phyloP scores from a whole-genome alignment of 92 coral and sea anemone species.

The Heteractis magnifica region DNA sequence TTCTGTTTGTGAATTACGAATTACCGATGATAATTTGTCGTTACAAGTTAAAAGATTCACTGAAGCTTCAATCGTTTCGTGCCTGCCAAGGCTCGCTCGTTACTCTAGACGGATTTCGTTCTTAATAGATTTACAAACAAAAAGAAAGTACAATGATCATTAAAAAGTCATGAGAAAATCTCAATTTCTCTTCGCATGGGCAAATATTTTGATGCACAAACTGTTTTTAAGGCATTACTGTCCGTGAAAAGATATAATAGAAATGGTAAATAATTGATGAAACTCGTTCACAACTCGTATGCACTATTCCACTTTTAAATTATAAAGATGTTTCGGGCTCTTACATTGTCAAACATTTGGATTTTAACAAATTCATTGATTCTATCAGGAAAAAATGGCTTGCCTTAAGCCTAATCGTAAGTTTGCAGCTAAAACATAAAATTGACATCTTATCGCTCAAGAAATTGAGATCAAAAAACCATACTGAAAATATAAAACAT shows the following conservation, averaged over 20 bases:
- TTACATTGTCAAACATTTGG: neutral
- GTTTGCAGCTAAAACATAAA: neutral
- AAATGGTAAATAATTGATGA: neutral
- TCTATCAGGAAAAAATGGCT: neutral
- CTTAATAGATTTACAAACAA: neutral
- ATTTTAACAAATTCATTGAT: neutral
- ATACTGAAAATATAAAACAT: neutral
- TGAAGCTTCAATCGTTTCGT: neutral
- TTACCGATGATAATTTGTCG: neutral
- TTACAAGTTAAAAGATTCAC: neutral
- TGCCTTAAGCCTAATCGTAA: neutral
- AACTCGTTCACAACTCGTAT: neutral
- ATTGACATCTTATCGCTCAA: neutral
- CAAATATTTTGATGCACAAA: slow-evolving; percentile 1
- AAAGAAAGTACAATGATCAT: neutral
- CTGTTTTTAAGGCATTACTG: neutral
- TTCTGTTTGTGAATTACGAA: too few relatives aligned
- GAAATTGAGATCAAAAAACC: neutral
- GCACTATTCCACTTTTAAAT: neutral
- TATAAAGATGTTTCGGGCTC: neutral
- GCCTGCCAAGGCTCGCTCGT: neutral
- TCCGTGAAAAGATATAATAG: neutral
- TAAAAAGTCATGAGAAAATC: slow-evolving; percentile 24
- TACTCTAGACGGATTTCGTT: neutral
- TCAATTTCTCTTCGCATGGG: slow-evolving; percentile 7